Evolutionary conservation across 92 coral and sea anemone species (phyloP), one percentile per base, ranked within the genome.

Genomic region (Plumapathes pennacea): DNA sequence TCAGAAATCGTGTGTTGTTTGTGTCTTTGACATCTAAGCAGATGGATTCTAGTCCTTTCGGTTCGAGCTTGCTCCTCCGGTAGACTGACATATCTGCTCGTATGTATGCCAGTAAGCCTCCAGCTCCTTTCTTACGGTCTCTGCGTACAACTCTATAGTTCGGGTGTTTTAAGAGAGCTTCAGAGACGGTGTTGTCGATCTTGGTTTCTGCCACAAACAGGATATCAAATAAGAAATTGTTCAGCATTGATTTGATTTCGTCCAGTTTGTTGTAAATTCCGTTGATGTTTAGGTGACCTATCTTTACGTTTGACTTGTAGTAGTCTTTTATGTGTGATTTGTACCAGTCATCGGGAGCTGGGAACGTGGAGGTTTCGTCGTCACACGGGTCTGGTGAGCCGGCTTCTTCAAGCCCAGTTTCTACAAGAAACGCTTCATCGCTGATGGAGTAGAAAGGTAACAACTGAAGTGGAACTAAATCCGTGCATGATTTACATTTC

Each of bases 51-150:
- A 79, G 28, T 19, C 62, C 71, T 13, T 50, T 46, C 12, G 81
- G 64, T 46, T 80, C 82, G 3, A 79, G 57, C 25, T 79, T 79
- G 19, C 39, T 22, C 46, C 71, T 62, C 38, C 79, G 46, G 30
- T 71, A 69, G 14, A 60, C 78, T 12, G 59, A 24, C 34, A 78
- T 24, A 4, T 54, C 64, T 2, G 37, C 54, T 29, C 68, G 32
- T 9, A 71, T 48, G 23, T 72, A 72, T 2, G 50, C 69, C 9
- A 61, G 22, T n/a, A 80, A 39, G 9, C 71, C 81, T 5, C 74
- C 74, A 11, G 54, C 74, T 11, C 86, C 72, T 28, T 60, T 68
- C 49, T 59, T 69, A 15, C 72, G 46, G 66, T 62, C 79, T 43
- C 26, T 14, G 26, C 80, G 50, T 0, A 60, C 27, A 8, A 62